phyloP scores from a whole-genome alignment of 2,113 vertebrate species.

The Plectropomus leopardus region DNA sequence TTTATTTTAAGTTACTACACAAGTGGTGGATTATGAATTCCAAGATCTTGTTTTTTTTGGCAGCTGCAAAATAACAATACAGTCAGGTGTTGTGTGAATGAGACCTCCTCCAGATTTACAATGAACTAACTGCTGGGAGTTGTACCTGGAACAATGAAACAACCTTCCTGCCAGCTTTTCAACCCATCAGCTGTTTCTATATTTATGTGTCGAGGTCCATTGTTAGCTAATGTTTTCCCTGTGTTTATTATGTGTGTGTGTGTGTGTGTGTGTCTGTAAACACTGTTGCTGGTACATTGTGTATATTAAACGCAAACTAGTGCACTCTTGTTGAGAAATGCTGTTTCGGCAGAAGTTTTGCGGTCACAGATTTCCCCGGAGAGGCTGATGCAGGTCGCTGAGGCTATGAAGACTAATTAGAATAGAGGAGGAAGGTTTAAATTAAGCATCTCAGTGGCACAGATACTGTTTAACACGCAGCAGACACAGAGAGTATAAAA shows the following conservation, averaged over 20 bases:
- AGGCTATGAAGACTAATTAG: constrained; percentile 76
- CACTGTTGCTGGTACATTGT: not conserved
- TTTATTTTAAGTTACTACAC: constrained; percentile 26
- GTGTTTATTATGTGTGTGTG: constrained; percentile 1
- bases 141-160: constrained; percentile 34
- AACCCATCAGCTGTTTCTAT: constrained; percentile 37
- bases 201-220: constrained; percentile 26
- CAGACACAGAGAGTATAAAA: not conserved
- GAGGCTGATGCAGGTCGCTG: constrained; percentile 55
- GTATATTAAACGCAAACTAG: constrained; percentile 21
- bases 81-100: constrained; percentile 23
- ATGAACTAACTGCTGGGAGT: constrained; percentile 36
- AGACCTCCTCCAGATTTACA: constrained; percentile 19
- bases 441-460: constrained; percentile 73
- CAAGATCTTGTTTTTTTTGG: constrained; percentile 15
- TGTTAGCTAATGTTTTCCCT: constrained; percentile 1
- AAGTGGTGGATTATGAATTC: constrained; percentile 48
- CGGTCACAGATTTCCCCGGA: constrained; percentile 62
- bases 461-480: constrained; percentile 60
- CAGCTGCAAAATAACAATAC: constrained; percentile 39
- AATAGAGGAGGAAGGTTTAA: constrained; percentile 68
- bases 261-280: not conserved
- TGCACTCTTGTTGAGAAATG: constrained; percentile 40
- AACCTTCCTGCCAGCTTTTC: constrained; percentile 29
- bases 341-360: constrained; percentile 60